Conservation (phyloP, 2,888 invertebrate genomes). For the Synanthedon tipuliformis region DNA sequence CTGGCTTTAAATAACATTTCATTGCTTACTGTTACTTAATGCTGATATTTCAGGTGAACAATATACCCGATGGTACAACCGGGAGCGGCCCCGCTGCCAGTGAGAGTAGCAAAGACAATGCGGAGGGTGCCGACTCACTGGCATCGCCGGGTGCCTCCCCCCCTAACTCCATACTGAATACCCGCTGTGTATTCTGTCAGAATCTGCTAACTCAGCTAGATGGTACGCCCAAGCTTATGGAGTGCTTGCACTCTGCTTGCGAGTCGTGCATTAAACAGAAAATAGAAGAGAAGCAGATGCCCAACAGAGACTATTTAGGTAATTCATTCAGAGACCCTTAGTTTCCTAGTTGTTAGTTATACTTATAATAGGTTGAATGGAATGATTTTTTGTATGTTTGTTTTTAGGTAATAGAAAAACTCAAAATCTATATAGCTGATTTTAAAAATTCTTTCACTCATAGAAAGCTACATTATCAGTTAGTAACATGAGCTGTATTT, state of each 20-base stretch:
- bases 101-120: constrained; percentile 8
- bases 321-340: not conserved
- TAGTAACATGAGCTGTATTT: no score
- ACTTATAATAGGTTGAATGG: no score
- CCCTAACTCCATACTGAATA: constrained; percentile 22
- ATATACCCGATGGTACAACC: constrained; percentile 5
- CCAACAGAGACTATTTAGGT: constrained; percentile 52
- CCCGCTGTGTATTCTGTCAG: constrained; percentile 69
- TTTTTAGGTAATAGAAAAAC: no score
- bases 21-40: no score
- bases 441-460: no score
- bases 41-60: constrained; percentile 9
- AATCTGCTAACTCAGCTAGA: constrained; percentile 37
- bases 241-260: constrained; percentile 90
- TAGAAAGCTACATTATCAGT: no score
- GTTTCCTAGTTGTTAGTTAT: no score
- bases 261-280: constrained; percentile 79
- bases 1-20: no score
- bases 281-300: constrained; percentile 57
- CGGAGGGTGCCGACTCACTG: constrained; percentile 46
- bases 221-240: constrained; percentile 81
- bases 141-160: constrained; percentile 40
- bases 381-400: no score
- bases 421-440: no score
- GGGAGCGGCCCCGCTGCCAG: not conserved